A percentile compares a stretch with the other conserved stretches of the same genome.
phyloP scores from a whole-genome alignment of 2,888 invertebrate genomes.

The Meghimatium bilineatum region DNA sequence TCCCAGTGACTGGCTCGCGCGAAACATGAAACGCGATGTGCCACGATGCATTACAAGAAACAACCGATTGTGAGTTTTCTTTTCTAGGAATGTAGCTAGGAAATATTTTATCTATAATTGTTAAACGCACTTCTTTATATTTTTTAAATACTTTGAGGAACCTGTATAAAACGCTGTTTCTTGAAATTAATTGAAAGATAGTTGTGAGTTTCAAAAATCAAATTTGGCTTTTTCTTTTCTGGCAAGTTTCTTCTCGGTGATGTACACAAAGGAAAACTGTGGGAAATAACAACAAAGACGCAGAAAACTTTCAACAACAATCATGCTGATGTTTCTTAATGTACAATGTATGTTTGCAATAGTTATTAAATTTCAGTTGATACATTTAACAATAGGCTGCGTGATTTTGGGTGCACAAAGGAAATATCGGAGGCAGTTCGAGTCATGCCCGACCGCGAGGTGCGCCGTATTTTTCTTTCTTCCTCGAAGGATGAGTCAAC shows the following conservation, averaged over 20 bases:
- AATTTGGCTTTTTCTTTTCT: neutral
- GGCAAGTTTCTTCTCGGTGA: slow-evolving; percentile 23
- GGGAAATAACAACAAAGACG: slow-evolving; percentile 29
- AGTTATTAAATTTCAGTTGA: neutral
- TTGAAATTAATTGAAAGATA: neutral
- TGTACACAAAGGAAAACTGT: slow-evolving; percentile 42
- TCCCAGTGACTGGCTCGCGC: neutral
- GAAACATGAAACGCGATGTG: slow-evolving; percentile 16
- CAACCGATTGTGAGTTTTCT: neutral
- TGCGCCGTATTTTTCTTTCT: slow-evolving; percentile 20
- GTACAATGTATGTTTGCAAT: no score
- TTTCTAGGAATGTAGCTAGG: neutral
- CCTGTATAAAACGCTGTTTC: neutral
- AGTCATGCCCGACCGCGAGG: slow-evolving; percentile 18
- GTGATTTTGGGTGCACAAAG: neutral
- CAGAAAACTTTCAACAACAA: neutral
- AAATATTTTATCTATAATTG: no score
- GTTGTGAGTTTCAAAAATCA: neutral
- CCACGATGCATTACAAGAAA: neutral
- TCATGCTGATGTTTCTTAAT: neutral
- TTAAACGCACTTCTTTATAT: neutral
- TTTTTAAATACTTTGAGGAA: neutral
- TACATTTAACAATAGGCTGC: neutral
- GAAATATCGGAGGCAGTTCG: neutral
- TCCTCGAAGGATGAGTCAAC: slow-evolving; percentile 39